Conservation (phyloP, 2,113 vertebrate species). For the Murina feae region DNA sequence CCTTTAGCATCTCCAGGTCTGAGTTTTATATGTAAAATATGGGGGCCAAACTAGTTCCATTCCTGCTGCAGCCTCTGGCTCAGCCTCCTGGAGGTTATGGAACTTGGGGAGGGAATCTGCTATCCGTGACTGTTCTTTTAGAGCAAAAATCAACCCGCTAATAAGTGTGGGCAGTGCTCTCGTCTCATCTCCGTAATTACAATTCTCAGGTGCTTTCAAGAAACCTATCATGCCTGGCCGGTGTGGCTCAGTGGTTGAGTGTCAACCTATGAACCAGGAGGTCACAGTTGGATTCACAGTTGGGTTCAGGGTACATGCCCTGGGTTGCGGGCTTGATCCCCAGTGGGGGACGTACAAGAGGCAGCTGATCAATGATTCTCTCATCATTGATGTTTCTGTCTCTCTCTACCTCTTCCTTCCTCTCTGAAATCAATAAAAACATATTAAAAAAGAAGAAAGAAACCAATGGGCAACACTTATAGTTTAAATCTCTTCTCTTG, state of each 20-base stretch:
- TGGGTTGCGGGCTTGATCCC: too few relatives aligned
- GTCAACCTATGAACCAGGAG: too few relatives aligned
- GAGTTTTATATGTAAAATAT: not conserved
- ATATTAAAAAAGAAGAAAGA: too few relatives aligned
- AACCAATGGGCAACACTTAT: not conserved
- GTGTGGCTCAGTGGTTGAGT: too few relatives aligned
- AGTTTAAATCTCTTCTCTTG: conserved; percentile 42
- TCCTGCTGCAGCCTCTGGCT: not conserved
- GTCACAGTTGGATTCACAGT: too few relatives aligned
- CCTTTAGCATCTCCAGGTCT: not conserved
- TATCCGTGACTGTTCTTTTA: not conserved
- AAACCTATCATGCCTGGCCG: not conserved
- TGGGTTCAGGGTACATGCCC: too few relatives aligned
- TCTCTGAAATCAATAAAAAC: too few relatives aligned
- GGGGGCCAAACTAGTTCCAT: not conserved
- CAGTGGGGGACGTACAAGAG: too few relatives aligned
- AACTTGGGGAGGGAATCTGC: not conserved
- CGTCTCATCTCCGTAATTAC: not conserved
- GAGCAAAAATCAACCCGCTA: not conserved
- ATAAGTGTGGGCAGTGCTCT: not conserved
- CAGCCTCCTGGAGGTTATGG: not conserved
- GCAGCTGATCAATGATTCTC: too few relatives aligned
- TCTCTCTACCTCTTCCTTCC: too few relatives aligned
- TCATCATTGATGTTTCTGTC: too few relatives aligned
- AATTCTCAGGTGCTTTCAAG: not conserved